phyloP scores from a whole-genome alignment of 2,113 vertebrate species.

The Climacteris rufus region DNA sequence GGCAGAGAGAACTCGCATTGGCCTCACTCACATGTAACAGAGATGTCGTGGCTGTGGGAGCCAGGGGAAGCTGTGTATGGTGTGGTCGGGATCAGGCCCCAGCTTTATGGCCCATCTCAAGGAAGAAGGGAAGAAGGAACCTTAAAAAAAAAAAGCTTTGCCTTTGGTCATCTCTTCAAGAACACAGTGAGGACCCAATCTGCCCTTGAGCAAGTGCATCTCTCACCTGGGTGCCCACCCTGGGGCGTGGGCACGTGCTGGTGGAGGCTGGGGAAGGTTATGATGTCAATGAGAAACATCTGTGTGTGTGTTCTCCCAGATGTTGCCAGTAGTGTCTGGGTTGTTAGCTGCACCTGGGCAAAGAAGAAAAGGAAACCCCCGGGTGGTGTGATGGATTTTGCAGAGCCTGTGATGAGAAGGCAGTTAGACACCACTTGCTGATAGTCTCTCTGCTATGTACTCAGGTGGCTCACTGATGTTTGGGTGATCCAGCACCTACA shows the following conservation, averaged over 20 bases:
- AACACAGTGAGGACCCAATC: neutral
- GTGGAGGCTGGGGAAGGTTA: neutral
- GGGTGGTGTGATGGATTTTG: conserved; percentile 13
- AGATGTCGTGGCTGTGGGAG: neutral
- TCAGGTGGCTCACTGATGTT: neutral
- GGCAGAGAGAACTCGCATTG: neutral
- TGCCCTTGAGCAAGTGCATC: neutral
- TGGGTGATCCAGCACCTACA: neutral
- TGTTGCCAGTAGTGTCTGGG: conserved; percentile 24
- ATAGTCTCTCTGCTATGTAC: neutral
- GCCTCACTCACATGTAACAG: neutral
- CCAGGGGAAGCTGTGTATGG: neutral
- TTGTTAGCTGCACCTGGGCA: conserved; percentile 51
- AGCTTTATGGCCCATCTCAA: neutral
- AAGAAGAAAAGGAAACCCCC: conserved; percentile 2
- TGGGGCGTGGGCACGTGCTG: neutral
- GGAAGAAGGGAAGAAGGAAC: neutral
- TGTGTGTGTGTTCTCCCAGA: conserved; percentile 1
- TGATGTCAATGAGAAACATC: conserved; percentile 13
- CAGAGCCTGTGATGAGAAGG: neutral
- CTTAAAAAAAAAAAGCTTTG: neutral
- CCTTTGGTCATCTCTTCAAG: neutral
- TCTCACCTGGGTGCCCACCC: neutral
- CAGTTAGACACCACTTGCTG: conserved; percentile 16
- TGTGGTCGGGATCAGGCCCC: neutral